Evolutionary conservation across 2,797 vertebrate genomes (phyloP).

Genomic region (Arnoldichthys spilopterus): DNA sequence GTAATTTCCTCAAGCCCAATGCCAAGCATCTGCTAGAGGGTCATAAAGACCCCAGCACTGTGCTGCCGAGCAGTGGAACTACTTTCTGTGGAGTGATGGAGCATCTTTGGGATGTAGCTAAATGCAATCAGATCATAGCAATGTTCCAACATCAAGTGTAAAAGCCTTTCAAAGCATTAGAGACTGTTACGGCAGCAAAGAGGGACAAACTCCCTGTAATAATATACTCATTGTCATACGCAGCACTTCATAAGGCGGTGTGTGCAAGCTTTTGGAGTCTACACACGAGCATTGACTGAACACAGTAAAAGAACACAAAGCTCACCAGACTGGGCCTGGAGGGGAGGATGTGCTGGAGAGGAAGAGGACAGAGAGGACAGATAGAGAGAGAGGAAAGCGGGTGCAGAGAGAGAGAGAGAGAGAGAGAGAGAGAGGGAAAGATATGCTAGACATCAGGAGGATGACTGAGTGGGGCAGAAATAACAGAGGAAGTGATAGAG

Average conservation of each 20-base stretch:
- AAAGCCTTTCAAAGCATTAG: too few relatives aligned
- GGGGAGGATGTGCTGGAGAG: constrained; percentile 45
- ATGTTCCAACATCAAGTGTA: too few relatives aligned
- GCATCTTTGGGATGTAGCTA: too few relatives aligned
- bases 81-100: too few relatives aligned
- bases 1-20: too few relatives aligned
- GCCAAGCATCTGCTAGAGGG: too few relatives aligned
- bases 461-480: constrained; percentile 73
- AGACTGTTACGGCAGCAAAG: neutral
- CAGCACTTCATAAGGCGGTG: too few relatives aligned
- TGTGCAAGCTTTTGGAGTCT: too few relatives aligned
- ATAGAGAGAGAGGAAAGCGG: constrained; percentile 49
- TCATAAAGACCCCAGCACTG: too few relatives aligned
- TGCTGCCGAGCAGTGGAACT: too few relatives aligned
- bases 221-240: neutral
- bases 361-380: constrained; percentile 44
- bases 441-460: constrained; percentile 59
- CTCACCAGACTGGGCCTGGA: constrained; percentile 37
- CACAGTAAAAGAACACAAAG: constrained; percentile 26
- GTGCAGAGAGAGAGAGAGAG: constrained; percentile 36
- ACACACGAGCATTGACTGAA: constrained; percentile 19
- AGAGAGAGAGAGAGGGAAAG: constrained; percentile 4
- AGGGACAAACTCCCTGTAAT: neutral
- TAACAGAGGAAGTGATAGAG: constrained; percentile 80
- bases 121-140: too few relatives aligned